phyloP scores from a whole-genome alignment of 2,113 vertebrate species.

The Deroptyus accipitrinus region DNA sequence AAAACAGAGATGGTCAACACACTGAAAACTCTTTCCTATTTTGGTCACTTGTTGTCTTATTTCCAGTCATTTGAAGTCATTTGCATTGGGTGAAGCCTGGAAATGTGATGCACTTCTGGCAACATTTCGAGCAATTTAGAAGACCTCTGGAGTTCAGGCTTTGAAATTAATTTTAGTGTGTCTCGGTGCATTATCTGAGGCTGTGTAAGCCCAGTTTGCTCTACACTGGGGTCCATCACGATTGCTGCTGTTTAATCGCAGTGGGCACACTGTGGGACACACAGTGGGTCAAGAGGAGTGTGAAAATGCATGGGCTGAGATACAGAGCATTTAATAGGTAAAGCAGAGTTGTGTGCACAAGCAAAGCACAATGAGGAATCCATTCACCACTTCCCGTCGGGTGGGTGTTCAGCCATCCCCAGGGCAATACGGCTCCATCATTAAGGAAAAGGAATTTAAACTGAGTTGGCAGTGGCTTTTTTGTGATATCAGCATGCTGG shows the following conservation, averaged over 20 bases:
- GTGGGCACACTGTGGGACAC: neutral
- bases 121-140: neutral
- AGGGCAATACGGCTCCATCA: neutral
- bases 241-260: neutral
- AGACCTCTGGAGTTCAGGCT: neutral
- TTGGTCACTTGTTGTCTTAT: neutral
- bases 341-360: neutral
- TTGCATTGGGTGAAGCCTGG: neutral
- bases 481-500: neutral
- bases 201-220: neutral
- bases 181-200: neutral
- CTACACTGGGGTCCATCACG: neutral
- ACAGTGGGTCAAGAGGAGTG: neutral
- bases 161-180: neutral
- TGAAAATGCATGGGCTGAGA: neutral
- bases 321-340: neutral
- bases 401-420: neutral
- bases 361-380: neutral
- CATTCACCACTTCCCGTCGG: accelerated
- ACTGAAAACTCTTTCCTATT: neutral
- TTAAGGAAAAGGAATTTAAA: neutral
- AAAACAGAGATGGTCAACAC: neutral
- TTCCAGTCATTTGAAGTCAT: neutral
- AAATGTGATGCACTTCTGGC: neutral
- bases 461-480: neutral